Evolutionary conservation across 2,113 vertebrate genomes (phyloP).

Genomic region (Pipra filicauda): DNA sequence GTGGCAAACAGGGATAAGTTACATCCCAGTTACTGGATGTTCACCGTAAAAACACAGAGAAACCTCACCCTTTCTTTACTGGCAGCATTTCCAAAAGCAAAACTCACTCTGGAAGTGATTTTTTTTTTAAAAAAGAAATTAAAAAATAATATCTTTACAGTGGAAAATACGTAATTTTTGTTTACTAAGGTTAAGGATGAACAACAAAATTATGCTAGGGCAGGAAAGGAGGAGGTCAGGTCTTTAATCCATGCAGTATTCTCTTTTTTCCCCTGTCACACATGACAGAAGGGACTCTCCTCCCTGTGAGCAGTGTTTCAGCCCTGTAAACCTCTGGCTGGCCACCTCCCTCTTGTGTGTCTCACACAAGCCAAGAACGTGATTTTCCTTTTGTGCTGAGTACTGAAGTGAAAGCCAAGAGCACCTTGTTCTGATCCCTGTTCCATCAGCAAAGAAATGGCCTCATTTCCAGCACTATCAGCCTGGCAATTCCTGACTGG

Average conservation of each 20-base stretch:
- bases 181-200: background rate
- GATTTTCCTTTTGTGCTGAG: background rate
- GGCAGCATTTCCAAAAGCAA: background rate
- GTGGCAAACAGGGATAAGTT: background rate
- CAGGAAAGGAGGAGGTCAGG: conserved; percentile 24
- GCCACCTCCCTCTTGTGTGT: background rate
- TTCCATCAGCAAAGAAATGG: rapidly evolving
- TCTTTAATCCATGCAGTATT: conserved; percentile 29
- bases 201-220: background rate
- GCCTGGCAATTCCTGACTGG: background rate
- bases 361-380: background rate
- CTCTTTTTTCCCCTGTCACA: background rate
- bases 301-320: conserved; percentile 13
- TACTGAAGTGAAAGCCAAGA: background rate
- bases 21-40: background rate
- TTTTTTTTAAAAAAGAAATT: too few species aligned
- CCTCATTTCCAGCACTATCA: background rate
- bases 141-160: background rate
- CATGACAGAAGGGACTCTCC: background rate
- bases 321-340: conserved; percentile 11
- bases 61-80: background rate
- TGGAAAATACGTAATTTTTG: rapidly evolving
- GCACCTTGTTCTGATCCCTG: background rate
- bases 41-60: background rate
- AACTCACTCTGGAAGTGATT: background rate